phyloP scores from a whole-genome alignment of 2,797 vertebrate genomes.

The Eupleurogrammus muticus region DNA sequence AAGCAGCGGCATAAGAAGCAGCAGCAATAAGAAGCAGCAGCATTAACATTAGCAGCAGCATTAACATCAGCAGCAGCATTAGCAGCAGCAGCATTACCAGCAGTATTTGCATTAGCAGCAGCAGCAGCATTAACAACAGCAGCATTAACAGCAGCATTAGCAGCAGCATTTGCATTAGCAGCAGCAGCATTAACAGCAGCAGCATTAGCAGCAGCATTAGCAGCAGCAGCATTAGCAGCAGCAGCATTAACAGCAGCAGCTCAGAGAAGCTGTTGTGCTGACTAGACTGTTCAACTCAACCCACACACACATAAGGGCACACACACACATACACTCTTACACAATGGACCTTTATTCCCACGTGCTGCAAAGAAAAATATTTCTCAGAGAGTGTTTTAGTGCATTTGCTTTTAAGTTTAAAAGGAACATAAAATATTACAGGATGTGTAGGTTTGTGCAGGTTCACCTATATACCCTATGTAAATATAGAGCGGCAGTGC shows the following conservation, averaged over 20 bases:
- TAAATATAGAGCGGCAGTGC: conserved; percentile 7
- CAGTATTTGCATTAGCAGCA: no score
- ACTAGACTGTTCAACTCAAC: conserved; percentile 67
- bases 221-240: conserved; percentile 58
- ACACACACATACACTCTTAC: conserved; percentile 58
- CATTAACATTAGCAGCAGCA: no score
- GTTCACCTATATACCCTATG: conserved; percentile 1
- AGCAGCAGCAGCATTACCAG: conserved; percentile 74
- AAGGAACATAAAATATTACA: conserved; percentile 5
- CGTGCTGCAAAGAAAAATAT: conserved; percentile 30
- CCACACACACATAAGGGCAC: conserved; percentile 47
- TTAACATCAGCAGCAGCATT: conserved; percentile 72
- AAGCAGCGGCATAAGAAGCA: no score
- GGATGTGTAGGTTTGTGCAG: conserved; percentile 24
- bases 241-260: conserved; percentile 70
- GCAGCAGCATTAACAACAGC: no score
- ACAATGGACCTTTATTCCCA: conserved; percentile 59
- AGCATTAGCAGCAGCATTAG: no score
- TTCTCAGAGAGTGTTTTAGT: conserved; percentile 6
- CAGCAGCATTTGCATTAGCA: no score
- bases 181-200: no score
- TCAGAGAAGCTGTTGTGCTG: conserved; percentile 76
- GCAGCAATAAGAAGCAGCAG: no score
- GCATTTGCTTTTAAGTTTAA: conserved; percentile 24
- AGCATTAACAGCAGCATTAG: no score